phyloP scores from a whole-genome alignment of 2,113 vertebrate species.

The Agapornis roseicollis region DNA sequence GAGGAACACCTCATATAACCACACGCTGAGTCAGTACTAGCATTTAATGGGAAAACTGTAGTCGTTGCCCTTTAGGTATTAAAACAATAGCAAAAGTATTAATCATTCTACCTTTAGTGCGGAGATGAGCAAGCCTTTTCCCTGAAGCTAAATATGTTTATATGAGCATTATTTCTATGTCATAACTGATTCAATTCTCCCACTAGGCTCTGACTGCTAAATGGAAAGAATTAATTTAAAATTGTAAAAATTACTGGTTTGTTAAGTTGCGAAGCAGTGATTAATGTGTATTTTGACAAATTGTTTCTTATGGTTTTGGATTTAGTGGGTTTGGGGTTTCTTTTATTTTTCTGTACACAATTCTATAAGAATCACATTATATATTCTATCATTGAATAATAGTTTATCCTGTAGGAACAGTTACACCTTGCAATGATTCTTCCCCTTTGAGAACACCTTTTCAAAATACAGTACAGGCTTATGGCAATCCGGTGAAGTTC shows the following conservation, averaged over 20 bases:
- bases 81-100: constrained; percentile 48
- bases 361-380: neutral
- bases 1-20: constrained; percentile 26
- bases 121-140: constrained; percentile 24
- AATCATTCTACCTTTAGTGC: constrained; percentile 19
- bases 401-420: neutral
- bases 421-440: neutral
- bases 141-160: constrained; percentile 2
- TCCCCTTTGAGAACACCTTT: neutral
- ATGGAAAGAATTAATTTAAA: neutral
- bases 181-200: constrained; percentile 43
- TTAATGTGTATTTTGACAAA: neutral
- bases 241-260: neutral
- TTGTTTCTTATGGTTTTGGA: neutral
- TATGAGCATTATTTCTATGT: constrained; percentile 3
- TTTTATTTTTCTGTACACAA: neutral
- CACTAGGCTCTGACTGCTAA: neutral
- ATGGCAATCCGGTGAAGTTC: neutral
- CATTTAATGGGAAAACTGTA: constrained; percentile 12
- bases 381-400: neutral
- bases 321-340: neutral
- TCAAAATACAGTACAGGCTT: neutral
- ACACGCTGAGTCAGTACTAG: constrained; percentile 7
- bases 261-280: neutral
- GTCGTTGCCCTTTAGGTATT: constrained; percentile 19